Base-by-base conservation (phyloP, 2,888 invertebrate species). In the Clusia tigrina region DNA sequence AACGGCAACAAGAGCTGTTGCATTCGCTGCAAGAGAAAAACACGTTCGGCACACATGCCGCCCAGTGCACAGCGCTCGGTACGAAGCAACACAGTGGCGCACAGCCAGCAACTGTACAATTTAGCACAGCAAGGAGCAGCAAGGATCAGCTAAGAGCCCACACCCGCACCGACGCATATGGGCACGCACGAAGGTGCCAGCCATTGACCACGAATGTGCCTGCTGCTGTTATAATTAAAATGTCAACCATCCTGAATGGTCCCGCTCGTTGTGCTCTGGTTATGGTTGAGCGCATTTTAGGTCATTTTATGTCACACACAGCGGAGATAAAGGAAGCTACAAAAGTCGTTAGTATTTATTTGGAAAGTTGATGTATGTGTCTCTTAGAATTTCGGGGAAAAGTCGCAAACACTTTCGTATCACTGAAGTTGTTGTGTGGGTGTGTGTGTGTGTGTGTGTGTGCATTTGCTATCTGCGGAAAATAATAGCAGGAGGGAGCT, bases 201-300 rank as follows among this genome's bases (percentile, higher is more conserved):
- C n/a, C 32, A 12, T 32, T 32, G 32, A 32, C 32, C 32, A 32
- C 32, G 32, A 32, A 32, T 32, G 5, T 32, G 12, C 12, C 5
- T 12, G 32, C n/a, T 42, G 42, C n/a, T n/a, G 42, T 6, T 42
- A 42, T 42, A 42, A 42, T 42, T 42, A n/a, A 42, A 42, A 42
- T 42, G 42, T 42, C 42, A n/a, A 17, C 9, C 42, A 32, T 32
- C 5, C 12, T 32, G 6, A 9, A 42, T 10, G 42, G 12, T 10
- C 3, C 9, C 9, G 9, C 10, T 6, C n/a, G 42, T 42, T 6
- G 42, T 6, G 42, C n/a, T 3, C 6, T 42, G 42, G 15, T 42
- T 42, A 17, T n/a, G n/a, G 42, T 12, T 32, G 32, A 6, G 32
- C n/a, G n/a, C n/a, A n/a, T n/a, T n/a, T n/a, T n/a, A n/a, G n/a